phyloP scores from a whole-genome alignment of 2,113 vertebrate genomes.

The Mixornis gularis region DNA sequence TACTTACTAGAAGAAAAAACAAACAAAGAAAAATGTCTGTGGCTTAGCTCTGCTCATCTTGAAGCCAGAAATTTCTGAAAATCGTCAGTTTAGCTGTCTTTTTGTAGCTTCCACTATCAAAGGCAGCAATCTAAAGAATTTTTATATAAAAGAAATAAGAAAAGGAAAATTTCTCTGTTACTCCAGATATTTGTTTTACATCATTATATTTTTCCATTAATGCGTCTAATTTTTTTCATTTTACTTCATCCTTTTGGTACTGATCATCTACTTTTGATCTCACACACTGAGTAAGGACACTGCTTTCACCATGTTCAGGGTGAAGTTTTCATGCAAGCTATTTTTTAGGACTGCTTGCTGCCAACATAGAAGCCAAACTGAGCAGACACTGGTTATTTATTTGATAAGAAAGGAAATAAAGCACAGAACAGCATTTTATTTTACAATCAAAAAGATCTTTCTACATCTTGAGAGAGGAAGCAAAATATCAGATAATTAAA shows the following conservation, averaged over 20 bases:
- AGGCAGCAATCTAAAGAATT: not conserved
- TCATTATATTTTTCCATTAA: not conserved
- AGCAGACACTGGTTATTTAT: not conserved
- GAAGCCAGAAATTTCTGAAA: slow-evolving; percentile 19
- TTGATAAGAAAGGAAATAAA: not conserved
- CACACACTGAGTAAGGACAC: not conserved
- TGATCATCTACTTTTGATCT: slow-evolving; percentile 1
- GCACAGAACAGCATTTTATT: not conserved
- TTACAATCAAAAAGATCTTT: not conserved
- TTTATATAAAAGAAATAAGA: not conserved
- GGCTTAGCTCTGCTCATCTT: not conserved
- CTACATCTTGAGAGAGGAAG: not conserved
- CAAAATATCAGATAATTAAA: not conserved
- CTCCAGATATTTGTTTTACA: not conserved
- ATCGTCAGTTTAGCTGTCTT: not conserved
- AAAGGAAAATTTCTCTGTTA: not conserved
- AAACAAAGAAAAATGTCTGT: not conserved
- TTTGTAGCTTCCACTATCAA: not conserved
- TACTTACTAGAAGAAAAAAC: not conserved
- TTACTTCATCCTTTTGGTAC: not conserved
- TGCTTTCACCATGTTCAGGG: not conserved
- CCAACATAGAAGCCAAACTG: not conserved
- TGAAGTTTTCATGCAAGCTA: not conserved
- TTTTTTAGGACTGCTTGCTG: not conserved
- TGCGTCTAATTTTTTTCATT: not conserved